Percentiles rank a stretch among this genome's conserved stretches.
Evolutionary conservation across 64 coral and sea anemone species (phyloP).

Genomic region (Acropora yongei): DNA sequence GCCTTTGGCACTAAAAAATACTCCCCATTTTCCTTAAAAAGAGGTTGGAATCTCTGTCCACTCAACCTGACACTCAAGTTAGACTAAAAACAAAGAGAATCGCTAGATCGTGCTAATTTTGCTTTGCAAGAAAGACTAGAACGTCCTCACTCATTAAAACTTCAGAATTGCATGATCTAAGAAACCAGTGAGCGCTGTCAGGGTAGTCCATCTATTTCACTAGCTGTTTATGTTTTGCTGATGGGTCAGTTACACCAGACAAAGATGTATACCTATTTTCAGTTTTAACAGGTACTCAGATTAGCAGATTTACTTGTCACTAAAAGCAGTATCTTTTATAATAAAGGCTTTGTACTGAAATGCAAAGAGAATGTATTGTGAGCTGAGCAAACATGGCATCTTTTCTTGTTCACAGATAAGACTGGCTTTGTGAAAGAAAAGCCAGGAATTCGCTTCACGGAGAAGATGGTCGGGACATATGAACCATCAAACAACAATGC

Average conservation of each 20-base stretch:
- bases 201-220: background rate
- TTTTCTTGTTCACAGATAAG: slow-evolving; percentile 15
- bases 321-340: background rate
- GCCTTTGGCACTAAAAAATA: too few species aligned
- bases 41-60: too few species aligned
- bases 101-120: background rate
- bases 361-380: background rate
- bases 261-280: background rate
- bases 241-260: background rate
- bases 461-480: slow-evolving; percentile 60
- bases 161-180: background rate
- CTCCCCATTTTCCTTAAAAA: too few species aligned
- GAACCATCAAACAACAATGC: background rate
- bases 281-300: background rate
- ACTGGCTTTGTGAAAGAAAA: slow-evolving; percentile 30
- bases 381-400: background rate
- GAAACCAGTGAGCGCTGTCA: background rate
- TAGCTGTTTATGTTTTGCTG: background rate
- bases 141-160: background rate
- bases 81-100: background rate
- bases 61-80: background rate
- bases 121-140: background rate
- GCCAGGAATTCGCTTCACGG: slow-evolving; percentile 59
- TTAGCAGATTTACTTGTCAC: background rate
- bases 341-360: background rate